Base-by-base conservation (phyloP, 1,140 invertebrate genomes). In the Papilio polyxenes region DNA sequence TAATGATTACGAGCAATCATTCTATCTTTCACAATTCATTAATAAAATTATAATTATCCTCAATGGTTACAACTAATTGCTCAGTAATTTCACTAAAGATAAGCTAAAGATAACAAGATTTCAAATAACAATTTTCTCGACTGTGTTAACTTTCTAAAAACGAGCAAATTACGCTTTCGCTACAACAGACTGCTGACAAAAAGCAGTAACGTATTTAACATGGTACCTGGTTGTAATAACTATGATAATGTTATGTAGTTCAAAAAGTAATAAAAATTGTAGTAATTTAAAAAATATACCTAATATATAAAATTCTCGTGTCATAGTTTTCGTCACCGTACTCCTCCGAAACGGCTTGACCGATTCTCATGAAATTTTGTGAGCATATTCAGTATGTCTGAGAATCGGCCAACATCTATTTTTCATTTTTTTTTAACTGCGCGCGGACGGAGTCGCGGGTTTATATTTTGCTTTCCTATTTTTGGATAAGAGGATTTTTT, bases 161-260 rank as follows among this genome's bases (percentile, higher is more conserved):
- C 56, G 75, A 53, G 80, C 37, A 83, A 86, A 87, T 84, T 83
- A 77, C 81, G 87, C 86, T 88, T 87, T 88, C 87, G 85, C 86
- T 87, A 74, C 69, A 81, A 80, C 78, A 77, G 65, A 77, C 65
- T 69, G 13, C 69, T 79, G 86, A 84, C 85, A 88, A 87, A 88
- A 87, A 79, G 62, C 59, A 83, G 84, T 37, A 37, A 40, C 7
- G n/a, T 72, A 17, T 72, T 65, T 72, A 72, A 72, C 31, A 37
- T 10, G 1, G 2, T 31, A 65, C 62, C 56, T 59, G 13, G 3
- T 15, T 56, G 53, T 15, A 65, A 9, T 7, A 10, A 65, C 10
- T 6, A 31, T 23, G 10, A 65, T 11, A 65, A 23, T 65, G 8
- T 65, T 31, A 31, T 31, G 11, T 65, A 31, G 8, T 15, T 37